Percentiles rank a stretch among this genome's conserved stretches.
Conservation (phyloP, 2,797 vertebrate genomes). For the Hozukius guyotensis region DNA sequence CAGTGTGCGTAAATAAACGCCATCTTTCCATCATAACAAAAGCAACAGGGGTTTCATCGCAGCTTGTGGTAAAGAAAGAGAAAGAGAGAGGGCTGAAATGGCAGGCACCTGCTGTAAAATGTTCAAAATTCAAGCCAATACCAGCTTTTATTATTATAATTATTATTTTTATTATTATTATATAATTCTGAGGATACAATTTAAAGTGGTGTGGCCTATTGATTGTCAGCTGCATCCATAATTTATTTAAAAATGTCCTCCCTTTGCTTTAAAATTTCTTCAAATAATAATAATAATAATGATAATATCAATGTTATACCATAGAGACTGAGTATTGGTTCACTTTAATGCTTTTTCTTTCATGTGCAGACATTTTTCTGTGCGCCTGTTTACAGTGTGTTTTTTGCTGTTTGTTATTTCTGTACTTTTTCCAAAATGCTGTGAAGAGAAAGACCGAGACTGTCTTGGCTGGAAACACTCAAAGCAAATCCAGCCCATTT, state of each 20-base stretch:
- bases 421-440: conserved; percentile 79
- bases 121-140: conserved; percentile 46
- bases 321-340: conserved; percentile 30
- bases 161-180: conserved; percentile 42
- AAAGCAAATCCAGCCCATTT: conserved; percentile 65
- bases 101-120: conserved; percentile 62
- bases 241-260: conserved; percentile 7
- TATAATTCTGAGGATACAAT: not conserved
- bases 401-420: conserved; percentile 72
- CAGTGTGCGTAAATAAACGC: conserved; percentile 82
- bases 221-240: not conserved
- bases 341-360: conserved; percentile 52
- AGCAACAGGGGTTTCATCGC: conserved; percentile 77
- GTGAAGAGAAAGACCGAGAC: conserved; percentile 77
- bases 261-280: not conserved
- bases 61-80: conserved; percentile 44
- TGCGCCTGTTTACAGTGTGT: conserved; percentile 77
- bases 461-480: conserved; percentile 67
- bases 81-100: conserved; percentile 56
- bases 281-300: conserved; percentile 26
- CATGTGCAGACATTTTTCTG: conserved; percentile 65
- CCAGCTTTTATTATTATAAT: conserved; percentile 48
- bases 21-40: conserved; percentile 85
- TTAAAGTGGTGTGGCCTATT: not conserved
- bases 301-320: conserved; percentile 10